Conservation (phyloP, 2,888 invertebrate species). For the Lasioglossum figueresi region DNA sequence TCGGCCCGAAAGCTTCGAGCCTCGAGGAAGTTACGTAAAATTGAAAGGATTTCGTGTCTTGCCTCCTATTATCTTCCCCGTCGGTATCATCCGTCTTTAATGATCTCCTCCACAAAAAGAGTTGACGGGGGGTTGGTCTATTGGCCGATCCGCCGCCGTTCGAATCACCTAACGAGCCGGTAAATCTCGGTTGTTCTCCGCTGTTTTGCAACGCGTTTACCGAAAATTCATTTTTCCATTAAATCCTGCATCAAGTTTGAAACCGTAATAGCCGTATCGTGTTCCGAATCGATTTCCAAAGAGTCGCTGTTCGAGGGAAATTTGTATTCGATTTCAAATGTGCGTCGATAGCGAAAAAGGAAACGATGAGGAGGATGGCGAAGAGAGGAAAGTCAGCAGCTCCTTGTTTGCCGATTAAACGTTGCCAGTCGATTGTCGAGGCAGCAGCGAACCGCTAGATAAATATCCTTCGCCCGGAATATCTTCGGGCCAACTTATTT, state of each 20-base stretch:
- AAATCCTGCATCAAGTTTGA: background rate
- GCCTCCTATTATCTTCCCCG: slow-evolving; percentile 29
- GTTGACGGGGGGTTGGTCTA: slow-evolving; percentile 47
- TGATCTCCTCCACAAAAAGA: slow-evolving; percentile 55
- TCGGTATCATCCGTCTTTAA: slow-evolving; percentile 15
- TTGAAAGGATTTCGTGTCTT: slow-evolving; percentile 68
- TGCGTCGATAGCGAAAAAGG: background rate
- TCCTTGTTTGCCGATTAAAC: slow-evolving; percentile 44
- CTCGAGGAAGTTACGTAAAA: slow-evolving; percentile 76
- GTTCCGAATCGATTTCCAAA: background rate
- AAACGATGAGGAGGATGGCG: background rate
- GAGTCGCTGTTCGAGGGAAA: background rate
- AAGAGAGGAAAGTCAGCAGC: slow-evolving; percentile 5
- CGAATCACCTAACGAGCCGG: slow-evolving; percentile 66
- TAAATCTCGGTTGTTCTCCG: slow-evolving; percentile 13
- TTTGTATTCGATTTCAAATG: background rate
- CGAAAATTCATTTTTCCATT: background rate
- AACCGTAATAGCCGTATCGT: background rate
- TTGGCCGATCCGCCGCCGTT: slow-evolving; percentile 61
- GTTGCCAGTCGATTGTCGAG: slow-evolving; percentile 37
- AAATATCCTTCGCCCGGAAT: slow-evolving; percentile 69
- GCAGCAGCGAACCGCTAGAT: slow-evolving; percentile 57
- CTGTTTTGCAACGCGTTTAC: background rate
- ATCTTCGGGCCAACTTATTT: slow-evolving; percentile 76
- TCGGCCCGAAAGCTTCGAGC: slow-evolving; percentile 69